Evolutionary conservation across 2,888 invertebrate species (phyloP).

Genomic region (Fabriciana adippe): DNA sequence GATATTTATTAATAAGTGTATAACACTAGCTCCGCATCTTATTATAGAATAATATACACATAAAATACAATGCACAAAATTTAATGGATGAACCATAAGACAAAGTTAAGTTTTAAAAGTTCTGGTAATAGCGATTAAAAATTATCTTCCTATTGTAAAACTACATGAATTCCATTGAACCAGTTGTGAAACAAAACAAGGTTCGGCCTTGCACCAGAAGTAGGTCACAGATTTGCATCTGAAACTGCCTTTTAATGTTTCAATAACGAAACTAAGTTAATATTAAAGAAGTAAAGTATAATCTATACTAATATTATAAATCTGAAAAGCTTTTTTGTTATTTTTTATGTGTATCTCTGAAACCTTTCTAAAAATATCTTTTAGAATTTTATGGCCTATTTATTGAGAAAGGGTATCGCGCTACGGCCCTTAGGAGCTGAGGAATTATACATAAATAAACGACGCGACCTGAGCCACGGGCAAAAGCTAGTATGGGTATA

Average conservation of each 20-base stretch:
- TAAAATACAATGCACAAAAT: background rate
- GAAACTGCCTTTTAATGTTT: conserved; percentile 40
- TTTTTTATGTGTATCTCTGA: too few species aligned
- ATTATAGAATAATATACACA: background rate
- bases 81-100: background rate
- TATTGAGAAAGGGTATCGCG: too few species aligned
- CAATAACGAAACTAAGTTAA: conserved; percentile 31
- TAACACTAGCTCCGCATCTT: conserved; percentile 40
- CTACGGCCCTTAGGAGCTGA: too few species aligned
- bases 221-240: conserved; percentile 49
- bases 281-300: conserved; percentile 10
- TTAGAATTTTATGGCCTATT: too few species aligned
- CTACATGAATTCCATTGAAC: conserved; percentile 44
- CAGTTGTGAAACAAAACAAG: conserved; percentile 45
- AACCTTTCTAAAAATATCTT: too few species aligned
- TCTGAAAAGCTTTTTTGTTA: too few species aligned
- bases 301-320: background rate
- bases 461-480: too few species aligned
- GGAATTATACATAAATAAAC: too few species aligned
- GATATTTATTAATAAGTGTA: background rate
- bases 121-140: conserved; percentile 11
- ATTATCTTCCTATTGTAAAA: conserved; percentile 17
- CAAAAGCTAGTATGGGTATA: too few species aligned
- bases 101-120: background rate
- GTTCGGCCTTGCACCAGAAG: conserved; percentile 46